Conservation (phyloP, 2,797 vertebrate genomes). For the Eurystomus glaucurus region DNA sequence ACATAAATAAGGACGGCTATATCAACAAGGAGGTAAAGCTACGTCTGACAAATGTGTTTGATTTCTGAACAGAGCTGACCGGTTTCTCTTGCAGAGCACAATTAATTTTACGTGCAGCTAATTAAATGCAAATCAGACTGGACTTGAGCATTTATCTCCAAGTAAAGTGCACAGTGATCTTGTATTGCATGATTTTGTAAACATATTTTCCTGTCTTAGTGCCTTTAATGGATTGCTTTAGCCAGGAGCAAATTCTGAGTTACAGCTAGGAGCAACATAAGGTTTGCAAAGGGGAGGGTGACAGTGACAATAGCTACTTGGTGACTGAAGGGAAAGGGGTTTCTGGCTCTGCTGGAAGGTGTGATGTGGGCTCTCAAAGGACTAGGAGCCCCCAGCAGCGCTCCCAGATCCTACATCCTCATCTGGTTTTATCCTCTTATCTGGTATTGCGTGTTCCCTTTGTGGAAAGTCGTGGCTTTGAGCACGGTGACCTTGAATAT, state of each 20-base stretch:
- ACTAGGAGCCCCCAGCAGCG: not conserved
- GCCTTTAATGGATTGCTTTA: not conserved
- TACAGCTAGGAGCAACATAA: not conserved
- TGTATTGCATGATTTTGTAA: not conserved
- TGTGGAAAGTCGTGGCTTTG: not conserved
- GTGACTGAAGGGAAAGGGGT: not conserved
- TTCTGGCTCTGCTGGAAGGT: not conserved
- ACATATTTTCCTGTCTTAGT: not conserved
- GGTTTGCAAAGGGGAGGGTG: not conserved
- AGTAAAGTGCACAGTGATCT: not conserved
- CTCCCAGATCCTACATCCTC: not conserved
- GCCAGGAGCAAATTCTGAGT: not conserved
- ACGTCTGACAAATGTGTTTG: not conserved
- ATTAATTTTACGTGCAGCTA: not conserved
- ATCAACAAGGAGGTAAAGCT: conserved; percentile 94
- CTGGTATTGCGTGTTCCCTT: not conserved
- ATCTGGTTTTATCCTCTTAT: not conserved
- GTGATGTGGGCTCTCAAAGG: not conserved
- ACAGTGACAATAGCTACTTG: rapidly evolving
- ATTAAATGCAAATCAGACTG: not conserved
- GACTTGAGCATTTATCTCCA: not conserved
- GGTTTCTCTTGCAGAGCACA: not conserved
- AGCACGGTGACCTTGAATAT: not conserved
- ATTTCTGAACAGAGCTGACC: not conserved
- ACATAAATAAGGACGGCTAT: conserved; percentile 97